Percentiles rank a stretch among this genome's conserved stretches.
Conservation (phyloP, 2,888 invertebrate species). For the Antheraea yamamai region DNA sequence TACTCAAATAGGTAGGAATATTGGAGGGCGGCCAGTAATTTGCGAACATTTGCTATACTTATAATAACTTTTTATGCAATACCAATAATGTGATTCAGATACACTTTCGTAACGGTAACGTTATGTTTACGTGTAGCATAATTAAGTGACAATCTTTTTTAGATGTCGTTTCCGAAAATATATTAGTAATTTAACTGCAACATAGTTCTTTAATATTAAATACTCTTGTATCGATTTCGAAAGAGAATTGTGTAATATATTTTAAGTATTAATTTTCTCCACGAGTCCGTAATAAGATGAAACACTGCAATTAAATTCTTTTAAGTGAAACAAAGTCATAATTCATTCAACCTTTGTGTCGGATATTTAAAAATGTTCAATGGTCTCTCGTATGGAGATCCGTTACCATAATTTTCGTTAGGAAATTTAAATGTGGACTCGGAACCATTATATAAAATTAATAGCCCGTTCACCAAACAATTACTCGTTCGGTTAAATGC, state of each 20-base stretch:
- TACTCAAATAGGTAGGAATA: too few relatives aligned
- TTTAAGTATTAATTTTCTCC: slow-evolving; percentile 15
- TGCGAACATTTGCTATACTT: too few relatives aligned
- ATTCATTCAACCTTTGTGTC: slow-evolving; percentile 52
- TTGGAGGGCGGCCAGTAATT: too few relatives aligned
- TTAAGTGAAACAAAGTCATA: slow-evolving; percentile 44
- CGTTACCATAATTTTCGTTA: slow-evolving; percentile 66
- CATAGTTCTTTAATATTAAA: slow-evolving; percentile 6
- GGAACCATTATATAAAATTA: slow-evolving; percentile 74
- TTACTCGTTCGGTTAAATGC: slow-evolving; percentile 74
- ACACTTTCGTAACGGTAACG: too few relatives aligned
- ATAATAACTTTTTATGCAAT: too few relatives aligned
- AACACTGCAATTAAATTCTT: slow-evolving; percentile 33
- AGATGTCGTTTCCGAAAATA: too few relatives aligned
- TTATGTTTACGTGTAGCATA: too few relatives aligned
- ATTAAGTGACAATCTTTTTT: too few relatives aligned
- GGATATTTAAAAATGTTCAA: slow-evolving; percentile 59
- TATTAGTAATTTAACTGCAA: background rate
- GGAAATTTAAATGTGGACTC: slow-evolving; percentile 67
- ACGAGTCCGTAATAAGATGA: slow-evolving; percentile 26
- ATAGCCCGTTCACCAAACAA: slow-evolving; percentile 76
- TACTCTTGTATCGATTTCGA: slow-evolving; percentile 3
- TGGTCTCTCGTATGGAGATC: slow-evolving; percentile 52
- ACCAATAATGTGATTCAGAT: too few relatives aligned
- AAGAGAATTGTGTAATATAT: slow-evolving; percentile 13